phyloP scores from a whole-genome alignment of 2,797 vertebrate species.

The Babyrousa celebensis region DNA sequence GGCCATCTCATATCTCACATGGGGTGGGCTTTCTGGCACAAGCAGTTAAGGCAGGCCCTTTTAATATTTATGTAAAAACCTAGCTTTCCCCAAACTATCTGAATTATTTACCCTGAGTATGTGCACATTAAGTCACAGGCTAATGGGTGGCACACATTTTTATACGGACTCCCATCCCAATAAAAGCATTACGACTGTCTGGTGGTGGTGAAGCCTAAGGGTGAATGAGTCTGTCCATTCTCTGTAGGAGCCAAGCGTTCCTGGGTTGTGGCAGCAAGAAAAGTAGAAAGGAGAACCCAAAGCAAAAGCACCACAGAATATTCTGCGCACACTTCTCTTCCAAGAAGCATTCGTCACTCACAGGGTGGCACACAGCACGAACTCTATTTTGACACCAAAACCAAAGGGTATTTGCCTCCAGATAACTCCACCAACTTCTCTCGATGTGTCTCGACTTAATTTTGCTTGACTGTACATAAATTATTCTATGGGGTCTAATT shows the following conservation, averaged over 20 bases:
- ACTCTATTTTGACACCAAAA: not conserved
- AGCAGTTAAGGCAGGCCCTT: not conserved
- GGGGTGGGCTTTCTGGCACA: not conserved
- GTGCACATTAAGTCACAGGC: slow-evolving; percentile 1
- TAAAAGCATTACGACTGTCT: not conserved
- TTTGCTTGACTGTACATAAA: slow-evolving; percentile 69
- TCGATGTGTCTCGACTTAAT: slow-evolving; percentile 41
- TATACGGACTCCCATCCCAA: not conserved
- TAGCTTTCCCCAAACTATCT: not conserved
- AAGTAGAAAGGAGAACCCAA: not conserved
- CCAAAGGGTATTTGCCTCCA: not conserved
- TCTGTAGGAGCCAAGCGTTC: not conserved
- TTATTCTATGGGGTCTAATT: slow-evolving; percentile 81
- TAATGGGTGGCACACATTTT: not conserved
- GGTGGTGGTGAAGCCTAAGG: not conserved
- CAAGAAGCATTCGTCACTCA: not conserved
- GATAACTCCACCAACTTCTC: slow-evolving; percentile 13
- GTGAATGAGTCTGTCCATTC: not conserved
- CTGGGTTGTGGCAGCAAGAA: not conserved
- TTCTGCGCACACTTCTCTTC: not conserved
- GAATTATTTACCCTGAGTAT: slow-evolving; percentile 20
- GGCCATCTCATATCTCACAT: not conserved
- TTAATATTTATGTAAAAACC: slow-evolving; percentile 58
- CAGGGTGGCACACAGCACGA: not conserved
- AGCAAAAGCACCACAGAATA: not conserved